These are phyloP conservation scores for Girardia tigrina DNA, from an alignment of 2,888 invertebrate genomes.

Conservation along the genomic window DNA sequence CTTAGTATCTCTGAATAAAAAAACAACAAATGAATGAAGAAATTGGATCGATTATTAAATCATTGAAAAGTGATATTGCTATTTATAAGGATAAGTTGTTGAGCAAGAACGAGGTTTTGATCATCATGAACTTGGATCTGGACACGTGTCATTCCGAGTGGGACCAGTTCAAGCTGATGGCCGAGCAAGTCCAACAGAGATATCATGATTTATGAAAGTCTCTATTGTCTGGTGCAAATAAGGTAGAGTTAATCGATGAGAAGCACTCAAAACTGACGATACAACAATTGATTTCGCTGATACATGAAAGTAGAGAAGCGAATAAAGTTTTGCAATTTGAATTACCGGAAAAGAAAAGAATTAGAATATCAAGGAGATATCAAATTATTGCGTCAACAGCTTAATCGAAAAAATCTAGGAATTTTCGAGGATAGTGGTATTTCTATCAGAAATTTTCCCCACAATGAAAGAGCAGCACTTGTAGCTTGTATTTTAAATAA, in stretches of 20 bases:
- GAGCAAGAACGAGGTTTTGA: constrained; percentile 67
- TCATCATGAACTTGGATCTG: constrained; percentile 64
- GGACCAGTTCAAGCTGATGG: constrained; percentile 66
- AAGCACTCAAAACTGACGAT: constrained; percentile 36
- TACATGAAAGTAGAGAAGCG: constrained; percentile 53
- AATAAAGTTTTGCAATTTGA: constrained; percentile 55
- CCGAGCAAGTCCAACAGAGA: constrained; percentile 57
- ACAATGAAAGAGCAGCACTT: constrained; percentile 59
- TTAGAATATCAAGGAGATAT: constrained; percentile 52
- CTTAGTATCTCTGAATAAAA: too few species aligned
- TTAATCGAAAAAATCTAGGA: constrained; percentile 47
- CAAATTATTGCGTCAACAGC: constrained; percentile 49
- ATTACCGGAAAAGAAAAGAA: constrained; percentile 62
- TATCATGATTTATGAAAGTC: constrained; percentile 46
- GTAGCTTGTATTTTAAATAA: too few species aligned
- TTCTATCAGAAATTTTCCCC: constrained; percentile 51
- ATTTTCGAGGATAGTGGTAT: constrained; percentile 47
- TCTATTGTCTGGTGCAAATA: background rate
- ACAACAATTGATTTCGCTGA: constrained; percentile 39
- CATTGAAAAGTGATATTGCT: constrained; percentile 9
- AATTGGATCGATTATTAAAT: background rate
- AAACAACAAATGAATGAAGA: background rate
- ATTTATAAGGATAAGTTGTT: constrained; percentile 57
- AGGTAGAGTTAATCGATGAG: constrained; percentile 21
- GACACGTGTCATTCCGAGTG: constrained; percentile 66